Evolutionary conservation across 2,113 vertebrate species (phyloP).

Genomic region (Arenaria interpres): DNA sequence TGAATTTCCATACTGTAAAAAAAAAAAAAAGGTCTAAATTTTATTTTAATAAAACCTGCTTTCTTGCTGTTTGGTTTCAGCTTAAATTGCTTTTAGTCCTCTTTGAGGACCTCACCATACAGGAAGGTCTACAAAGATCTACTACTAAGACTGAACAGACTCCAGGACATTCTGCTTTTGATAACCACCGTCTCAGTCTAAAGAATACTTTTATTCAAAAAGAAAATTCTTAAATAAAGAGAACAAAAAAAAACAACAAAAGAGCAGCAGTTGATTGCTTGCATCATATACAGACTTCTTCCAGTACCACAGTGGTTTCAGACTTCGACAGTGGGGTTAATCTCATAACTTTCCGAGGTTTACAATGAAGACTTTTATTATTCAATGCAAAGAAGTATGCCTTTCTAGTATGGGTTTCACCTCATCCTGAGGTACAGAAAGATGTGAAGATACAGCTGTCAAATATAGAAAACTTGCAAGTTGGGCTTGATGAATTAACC

Average conservation of each 20-base stretch:
- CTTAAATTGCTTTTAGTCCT: neutral
- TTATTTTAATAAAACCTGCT: neutral
- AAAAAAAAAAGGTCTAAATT: neutral
- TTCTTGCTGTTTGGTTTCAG: neutral
- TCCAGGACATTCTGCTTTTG: neutral
- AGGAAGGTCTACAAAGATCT: neutral
- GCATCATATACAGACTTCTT: neutral
- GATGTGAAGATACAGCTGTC: neutral
- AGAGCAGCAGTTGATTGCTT: neutral
- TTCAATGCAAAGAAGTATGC: neutral
- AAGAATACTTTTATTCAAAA: neutral
- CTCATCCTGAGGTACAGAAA: neutral
- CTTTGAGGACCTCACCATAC: neutral
- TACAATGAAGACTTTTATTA: neutral
- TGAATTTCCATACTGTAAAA: neutral
- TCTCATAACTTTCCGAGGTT: neutral
- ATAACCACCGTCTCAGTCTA: neutral
- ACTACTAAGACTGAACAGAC: neutral
- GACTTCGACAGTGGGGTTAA: neutral
- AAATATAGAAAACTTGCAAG: neutral
- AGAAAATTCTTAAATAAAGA: neutral
- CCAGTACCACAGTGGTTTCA: neutral
- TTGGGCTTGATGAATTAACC: neutral
- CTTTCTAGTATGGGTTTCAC: neutral
- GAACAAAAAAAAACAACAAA: no score